These are phyloP conservation scores for Leptinotarsa peninsularis DNA, from an alignment of 2,888 invertebrate genomes.

Conservation along the genomic window DNA sequence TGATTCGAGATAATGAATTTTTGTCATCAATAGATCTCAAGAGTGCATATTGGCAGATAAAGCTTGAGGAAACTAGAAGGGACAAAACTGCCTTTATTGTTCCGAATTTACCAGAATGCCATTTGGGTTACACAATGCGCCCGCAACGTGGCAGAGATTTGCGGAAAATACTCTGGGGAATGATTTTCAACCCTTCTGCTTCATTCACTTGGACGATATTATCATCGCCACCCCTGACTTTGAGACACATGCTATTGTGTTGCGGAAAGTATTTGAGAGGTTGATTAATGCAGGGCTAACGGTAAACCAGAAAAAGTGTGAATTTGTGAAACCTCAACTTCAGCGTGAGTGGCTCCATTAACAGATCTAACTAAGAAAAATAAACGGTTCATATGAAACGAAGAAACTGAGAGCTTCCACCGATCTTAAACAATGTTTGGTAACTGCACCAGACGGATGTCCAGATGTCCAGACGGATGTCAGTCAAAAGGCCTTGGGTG, in stretches of 20 bases:
- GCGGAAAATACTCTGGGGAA: conserved; percentile 46
- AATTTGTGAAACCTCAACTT: conserved; percentile 30
- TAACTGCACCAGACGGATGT: conserved; percentile 42
- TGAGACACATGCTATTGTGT: conserved; percentile 40
- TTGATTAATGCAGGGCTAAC: conserved; percentile 46
- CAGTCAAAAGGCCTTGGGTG: conserved; percentile 13
- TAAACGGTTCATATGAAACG: conserved; percentile 35
- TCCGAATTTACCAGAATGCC: conserved; percentile 54
- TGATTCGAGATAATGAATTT: conserved; percentile 29
- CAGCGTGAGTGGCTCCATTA: conserved; percentile 12
- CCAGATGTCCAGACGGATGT: conserved; percentile 48
- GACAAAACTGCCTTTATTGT: conserved; percentile 50
- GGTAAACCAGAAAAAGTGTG: conserved; percentile 40
- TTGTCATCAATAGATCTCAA: conserved; percentile 36
- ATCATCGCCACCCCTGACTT: conserved; percentile 46
- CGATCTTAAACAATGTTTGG: conserved; percentile 32
- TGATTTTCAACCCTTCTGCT: conserved; percentile 45
- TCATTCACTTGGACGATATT: conserved; percentile 52
- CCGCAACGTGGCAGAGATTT: conserved; percentile 50
- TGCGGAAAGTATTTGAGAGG: conserved; percentile 39
- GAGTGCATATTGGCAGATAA: conserved; percentile 32
- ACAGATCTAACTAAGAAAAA: conserved; percentile 39
- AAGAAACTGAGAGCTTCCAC: neutral
- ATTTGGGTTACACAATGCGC: conserved; percentile 49
- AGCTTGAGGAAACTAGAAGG: conserved; percentile 24